These are phyloP conservation scores for Macroramphosus scolopax DNA, from an alignment of 2,797 vertebrate genomes.

Conservation along the genomic window DNA sequence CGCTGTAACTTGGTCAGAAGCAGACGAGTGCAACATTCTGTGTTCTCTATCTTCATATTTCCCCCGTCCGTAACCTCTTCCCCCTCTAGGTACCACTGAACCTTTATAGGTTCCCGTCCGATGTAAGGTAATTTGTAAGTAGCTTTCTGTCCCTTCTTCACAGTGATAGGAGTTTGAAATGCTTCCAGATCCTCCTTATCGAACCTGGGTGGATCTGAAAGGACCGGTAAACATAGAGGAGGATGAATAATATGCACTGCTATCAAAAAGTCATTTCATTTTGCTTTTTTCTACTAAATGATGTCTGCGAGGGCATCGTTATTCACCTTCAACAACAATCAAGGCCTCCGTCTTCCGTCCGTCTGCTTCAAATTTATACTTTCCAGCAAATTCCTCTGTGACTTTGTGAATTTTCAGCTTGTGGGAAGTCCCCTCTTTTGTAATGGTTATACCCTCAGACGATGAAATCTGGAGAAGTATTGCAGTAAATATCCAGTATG, in stretches of 20 bases:
- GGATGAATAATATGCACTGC: too few relatives aligned
- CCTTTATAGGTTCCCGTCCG: constrained; percentile 82
- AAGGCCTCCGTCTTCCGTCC: constrained; percentile 83
- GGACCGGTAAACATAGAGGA: neutral
- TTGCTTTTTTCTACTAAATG: too few relatives aligned
- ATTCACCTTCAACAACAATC: constrained; percentile 85
- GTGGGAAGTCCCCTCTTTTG: constrained; percentile 80
- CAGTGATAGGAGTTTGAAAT: constrained; percentile 72
- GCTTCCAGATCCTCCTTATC: constrained; percentile 69
- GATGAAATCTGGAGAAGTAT: constrained; percentile 55
- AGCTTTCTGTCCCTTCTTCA: constrained; percentile 85
- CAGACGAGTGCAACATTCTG: constrained; percentile 70
- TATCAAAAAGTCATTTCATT: too few relatives aligned
- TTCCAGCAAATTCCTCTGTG: constrained; percentile 80
- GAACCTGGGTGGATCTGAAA: constrained; percentile 85
- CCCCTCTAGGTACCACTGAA: constrained; percentile 85
- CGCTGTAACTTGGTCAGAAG: constrained; percentile 79
- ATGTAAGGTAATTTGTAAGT: constrained; percentile 79
- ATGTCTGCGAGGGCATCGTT: too few relatives aligned
- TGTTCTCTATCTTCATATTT: constrained; percentile 76
- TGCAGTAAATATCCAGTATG: neutral
- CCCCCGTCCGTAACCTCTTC: constrained; percentile 75
- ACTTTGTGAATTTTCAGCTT: constrained; percentile 80
- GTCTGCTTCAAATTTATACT: constrained; percentile 87
- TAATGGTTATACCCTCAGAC: constrained; percentile 73